Base-by-base conservation (phyloP, 2,797 vertebrate genomes). In the Eupleurogrammus muticus region DNA sequence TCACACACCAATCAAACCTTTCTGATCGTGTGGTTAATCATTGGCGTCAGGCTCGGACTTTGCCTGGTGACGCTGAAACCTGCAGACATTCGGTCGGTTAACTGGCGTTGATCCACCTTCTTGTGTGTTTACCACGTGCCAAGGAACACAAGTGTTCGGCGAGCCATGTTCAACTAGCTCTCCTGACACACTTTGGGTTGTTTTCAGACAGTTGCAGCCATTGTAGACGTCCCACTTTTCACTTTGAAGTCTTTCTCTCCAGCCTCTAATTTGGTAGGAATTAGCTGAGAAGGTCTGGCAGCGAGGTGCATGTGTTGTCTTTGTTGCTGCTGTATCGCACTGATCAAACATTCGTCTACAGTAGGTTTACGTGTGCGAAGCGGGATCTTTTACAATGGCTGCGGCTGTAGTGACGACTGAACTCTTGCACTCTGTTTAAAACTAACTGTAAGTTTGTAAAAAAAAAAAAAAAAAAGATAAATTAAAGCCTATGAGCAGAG, bases 71-170 rank as follows among this genome's bases (percentile, higher is more conserved):
- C 38, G 19, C 10, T 2, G 19, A 50, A 47, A 56, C 24, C 17
- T 16, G 60, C 38, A 14, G 57, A 7, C 28, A 17, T 51, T 55
- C 59, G 40, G 58, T 47, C 5, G 10, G 5, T 34, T 49, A 32
- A 55, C 19, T 6, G 28, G 44, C 19, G 54, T 75, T 52, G 38
- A 60, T 57, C 64, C 79, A 59, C 61, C 32, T 55, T 80, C 55
- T 34, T 63, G 56, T 88, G 47, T 86, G 80, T 89, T 87, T 86
- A 89, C 87, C 81, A 89, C 61, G 94, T 97, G 96, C 95, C 95
- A 95, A 95, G 90, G 85, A 88, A 88, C 85, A 73, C 87, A 54
- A 89, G 79, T 82, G 90, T 92, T 92, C 84, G 81, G 70, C 9
- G 47, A 75, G 79, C 67, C 70, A 42, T 40, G 11, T 66, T 62